Evolutionary conservation across 2,888 invertebrate species (phyloP), one percentile per base, ranked within the genome.

Genomic region (Cyclophora albipunctata): DNA sequence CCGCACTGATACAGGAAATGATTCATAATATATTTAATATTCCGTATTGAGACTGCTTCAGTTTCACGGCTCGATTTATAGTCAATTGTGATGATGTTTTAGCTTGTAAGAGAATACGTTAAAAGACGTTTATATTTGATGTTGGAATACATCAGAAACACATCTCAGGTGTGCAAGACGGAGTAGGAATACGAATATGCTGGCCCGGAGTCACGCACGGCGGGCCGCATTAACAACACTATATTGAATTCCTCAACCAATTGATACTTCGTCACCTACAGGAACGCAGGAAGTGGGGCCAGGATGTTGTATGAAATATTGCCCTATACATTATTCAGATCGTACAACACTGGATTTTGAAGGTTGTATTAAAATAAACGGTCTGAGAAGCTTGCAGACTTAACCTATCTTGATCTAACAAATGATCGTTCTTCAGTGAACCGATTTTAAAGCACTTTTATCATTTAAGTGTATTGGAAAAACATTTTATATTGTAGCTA

Each of bases 161-260:
- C 71, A 68, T 70, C 67, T 70, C 74, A 75, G 73, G 71, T 73
- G 71, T 66, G 67, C 65, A 60, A 53, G 63, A 73, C 78, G 67
- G 48, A 67, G 45, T 50, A 54, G 45, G 85, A 81, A 84, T 85
- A 83, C 72, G 37, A 62, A 72, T 72, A 66, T 34, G 40, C 20
- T 33, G 43, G 44, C 64, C 63, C 65, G 62, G 67, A 67, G 75
- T 71, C 71, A 69, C 60, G 62, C 62, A 58, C 65, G 62, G 53
- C 59, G 52, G 69, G 74, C 73, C 73, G 76, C 78, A 77, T 60
- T 66, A 65, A 71, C 69, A 66, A 59, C 71, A 66, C 69, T 72
- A 77, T 84, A 84, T 83, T 82, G 80, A 82, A 84, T 83, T 81
- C 78, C 72, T 69, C 60, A 37, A 73, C 67, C 80, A 81, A 84